Percentiles rank a stretch among this genome's conserved stretches.
Evolutionary conservation across 2,888 invertebrate genomes (phyloP).

Genomic region (Perizoma flavofasciatum): DNA sequence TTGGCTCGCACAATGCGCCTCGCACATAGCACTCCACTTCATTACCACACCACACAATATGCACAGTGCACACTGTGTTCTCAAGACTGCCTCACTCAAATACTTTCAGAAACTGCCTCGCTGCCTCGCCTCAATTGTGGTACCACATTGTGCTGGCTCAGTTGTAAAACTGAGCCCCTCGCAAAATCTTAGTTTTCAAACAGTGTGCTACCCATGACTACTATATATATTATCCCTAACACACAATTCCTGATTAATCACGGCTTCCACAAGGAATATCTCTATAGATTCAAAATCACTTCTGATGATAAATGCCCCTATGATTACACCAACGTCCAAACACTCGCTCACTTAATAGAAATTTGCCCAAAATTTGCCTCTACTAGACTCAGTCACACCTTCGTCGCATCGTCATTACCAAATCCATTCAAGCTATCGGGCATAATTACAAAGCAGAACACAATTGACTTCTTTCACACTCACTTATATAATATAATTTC

Average conservation of each 20-base stretch:
- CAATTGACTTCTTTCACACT: not conserved
- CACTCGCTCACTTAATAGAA: not conserved
- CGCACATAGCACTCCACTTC: no score
- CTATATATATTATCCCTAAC: no score
- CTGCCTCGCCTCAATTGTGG: no score
- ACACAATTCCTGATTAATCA: constrained; percentile 10
- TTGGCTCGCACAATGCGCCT: no score
- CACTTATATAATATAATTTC: constrained; percentile 14
- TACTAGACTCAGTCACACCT: constrained; percentile 5
- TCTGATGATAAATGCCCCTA: constrained; percentile 1
- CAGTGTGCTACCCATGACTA: no score
- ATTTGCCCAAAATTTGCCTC: not conserved
- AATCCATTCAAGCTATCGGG: constrained; percentile 29
- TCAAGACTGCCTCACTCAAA: no score
- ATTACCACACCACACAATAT: no score
- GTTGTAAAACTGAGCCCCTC: no score
- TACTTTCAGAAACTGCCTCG: no score
- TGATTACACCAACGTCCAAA: not conserved
- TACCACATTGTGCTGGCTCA: no score
- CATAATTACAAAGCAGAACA: not conserved
- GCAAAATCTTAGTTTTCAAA: no score
- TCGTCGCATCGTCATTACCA: constrained; percentile 29
- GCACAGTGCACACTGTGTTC: no score
- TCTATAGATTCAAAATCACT: not conserved
- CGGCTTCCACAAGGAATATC: constrained; percentile 5